Evolutionary conservation across 2,797 vertebrate genomes (phyloP).

Genomic region (Gorsachius magnificus): DNA sequence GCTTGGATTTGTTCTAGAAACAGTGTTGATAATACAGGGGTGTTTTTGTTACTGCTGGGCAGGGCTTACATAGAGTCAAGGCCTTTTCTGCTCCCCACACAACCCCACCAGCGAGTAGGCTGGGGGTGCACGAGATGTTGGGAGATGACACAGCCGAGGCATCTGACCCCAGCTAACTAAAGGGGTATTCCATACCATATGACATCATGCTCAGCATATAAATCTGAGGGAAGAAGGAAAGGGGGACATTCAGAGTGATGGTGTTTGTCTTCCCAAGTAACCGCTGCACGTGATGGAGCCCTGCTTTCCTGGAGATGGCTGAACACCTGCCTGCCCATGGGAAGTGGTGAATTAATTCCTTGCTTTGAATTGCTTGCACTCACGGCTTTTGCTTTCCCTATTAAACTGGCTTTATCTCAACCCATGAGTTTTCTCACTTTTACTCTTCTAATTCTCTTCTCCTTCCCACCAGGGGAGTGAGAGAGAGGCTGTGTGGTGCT

Average conservation of each 20-base stretch:
- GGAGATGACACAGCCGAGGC: neutral
- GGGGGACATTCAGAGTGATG: neutral
- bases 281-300: rapidly evolving
- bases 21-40: neutral
- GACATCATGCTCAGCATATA: neutral
- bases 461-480: neutral
- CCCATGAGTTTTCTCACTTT: neutral
- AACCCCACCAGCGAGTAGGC: neutral
- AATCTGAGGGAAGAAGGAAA: neutral
- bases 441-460: neutral
- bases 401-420: neutral
- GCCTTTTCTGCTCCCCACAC: neutral
- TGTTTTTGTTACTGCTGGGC: neutral
- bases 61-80: neutral
- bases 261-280: neutral
- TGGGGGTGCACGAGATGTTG: neutral
- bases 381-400: neutral
- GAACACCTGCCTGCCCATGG: neutral
- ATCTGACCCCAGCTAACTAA: neutral
- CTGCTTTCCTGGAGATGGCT: neutral
- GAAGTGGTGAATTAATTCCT: neutral
- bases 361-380: neutral
- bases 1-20: neutral
- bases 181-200: neutral
- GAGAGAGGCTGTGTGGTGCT: neutral